Base-by-base conservation (phyloP, 2,888 invertebrate species). In the Phoenoteleia sp. region DNA sequence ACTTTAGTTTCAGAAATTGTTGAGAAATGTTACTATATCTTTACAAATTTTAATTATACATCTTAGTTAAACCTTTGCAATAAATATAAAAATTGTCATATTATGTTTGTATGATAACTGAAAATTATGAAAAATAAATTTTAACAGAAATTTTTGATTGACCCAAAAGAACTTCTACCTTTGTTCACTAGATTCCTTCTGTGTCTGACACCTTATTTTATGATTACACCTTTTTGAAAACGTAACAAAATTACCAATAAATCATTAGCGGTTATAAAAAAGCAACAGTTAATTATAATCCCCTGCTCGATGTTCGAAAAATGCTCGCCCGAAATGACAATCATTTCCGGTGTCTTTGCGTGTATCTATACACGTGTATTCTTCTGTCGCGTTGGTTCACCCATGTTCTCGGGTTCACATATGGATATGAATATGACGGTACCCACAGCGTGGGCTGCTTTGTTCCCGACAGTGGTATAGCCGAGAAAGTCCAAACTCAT, bases 381-480 rank as follows among this genome's bases (percentile, higher is more conserved):
- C 25, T 25, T 58, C 79, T 58, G 81, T 85, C 75, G 81, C 88
- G 87, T 86, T 86, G 77, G 87, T 86, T 84, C 86, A 77, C 86
- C 81, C 88, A 82, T 90, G 87, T 87, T 89, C 88, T 88, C 87
- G 87, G 88, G 85, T 87, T 88, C 88, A 76, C 88, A 86, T 88
- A 89, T 88, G 90, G 89, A 89, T 89, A 90, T 85, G 86, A 87
- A 89, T 89, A 88, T 89, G 90, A 90, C 88, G 90, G 87, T 89
- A 85, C 86, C 88, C 84, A 76, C 87, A 81, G 91, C 91, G 91
- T 91, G 90, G 91, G 91, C 84, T 87, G 92, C 91, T 91, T 91
- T 91, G 91, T 91, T 91, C 90, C 87, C 88, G 84, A 87, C 86
- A 86, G 87, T 87, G 88, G 86, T 87, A 87, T 87, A 88, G 76